Evolutionary conservation across 2,797 vertebrate species (phyloP), one percentile per base, ranked within the genome.

Genomic region (Sebastes hubbsi): DNA sequence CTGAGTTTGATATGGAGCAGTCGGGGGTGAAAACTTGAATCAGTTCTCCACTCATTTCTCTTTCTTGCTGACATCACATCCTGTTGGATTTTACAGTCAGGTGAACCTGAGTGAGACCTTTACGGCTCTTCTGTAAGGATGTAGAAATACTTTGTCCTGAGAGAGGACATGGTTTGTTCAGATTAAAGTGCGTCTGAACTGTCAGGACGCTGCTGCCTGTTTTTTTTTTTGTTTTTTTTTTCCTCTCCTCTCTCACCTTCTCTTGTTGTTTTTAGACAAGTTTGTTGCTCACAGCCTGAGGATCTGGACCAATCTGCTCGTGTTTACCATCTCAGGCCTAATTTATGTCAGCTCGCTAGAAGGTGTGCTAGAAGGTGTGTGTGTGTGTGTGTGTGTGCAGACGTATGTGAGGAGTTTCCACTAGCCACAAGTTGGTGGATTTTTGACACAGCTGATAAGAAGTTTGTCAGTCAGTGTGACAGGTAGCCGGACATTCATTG

Each of bases 61-160:
- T 18, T 6, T 9, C 52, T 52, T 22, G 14, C 62, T 70, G 75
- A 83, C 75, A 74, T 88, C 75, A 73, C 77, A 62, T 80, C 70
- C 77, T 62, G 78, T 82, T 38, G 46, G 65, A 54, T 38, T 73
- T 30, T 20, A 42, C 20, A 6, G 13, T 9, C 6, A 24, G 4
- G 55, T 72, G 42, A 63, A 16, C n/a, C 64, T 10, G 49, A 38
- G 5, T 72, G 30, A 42, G 32, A 72, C 62, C 29, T 68, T 36
- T 4, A 9, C 6, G 9, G 5, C 30, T 38, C 60, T 16, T n/a
- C 42, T 52, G 56, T 38, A 3, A 42, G 18, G 42, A 80, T 4
- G 16, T 29, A 27, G 55, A 72, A 7, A 38, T 4, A 14, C 20
- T 25, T 14, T 12, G 5, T 75, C 56, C 55, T 1, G 69, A 55